Base-by-base conservation (phyloP, 2,888 invertebrate species). In the Xestia c-nigrum region DNA sequence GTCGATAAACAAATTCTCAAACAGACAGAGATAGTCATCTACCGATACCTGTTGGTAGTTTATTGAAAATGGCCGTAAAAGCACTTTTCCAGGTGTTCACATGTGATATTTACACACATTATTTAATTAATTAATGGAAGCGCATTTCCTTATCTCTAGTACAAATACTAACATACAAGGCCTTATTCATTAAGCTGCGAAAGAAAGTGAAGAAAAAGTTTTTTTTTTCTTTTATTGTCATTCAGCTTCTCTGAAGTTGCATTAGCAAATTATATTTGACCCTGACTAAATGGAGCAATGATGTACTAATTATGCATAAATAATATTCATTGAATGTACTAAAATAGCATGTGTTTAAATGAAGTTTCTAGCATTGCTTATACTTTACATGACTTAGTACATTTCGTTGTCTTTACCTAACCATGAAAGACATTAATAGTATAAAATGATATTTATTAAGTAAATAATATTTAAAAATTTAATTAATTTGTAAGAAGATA, bases 121-220 rank as follows among this genome's bases (percentile, higher is more conserved):
- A 38, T 47, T 43, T 14, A 52, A 57, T 43, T 14, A 52, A 57
- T 52, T 50, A 76, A 59, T 77, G 82, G 77, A 80, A 80, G 80
- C 80, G 76, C 82, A n/a, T 67, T 67, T 46, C 0, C 19, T 10
- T 69, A 69, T 46, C 40, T 59, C 31, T 76, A 67, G 5, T 74
- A 46, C 10, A 52, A 63, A 64, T 31, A 63, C 16, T 47, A 50
- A 38, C 3, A 31, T 63, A 43, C 63, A 40, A 14, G 14, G 40
- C 43, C 64, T 19, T 43, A 43, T 59, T 59, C 59, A 19, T 19
- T 31, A 19, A 61, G 16, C 31, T 19, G 59, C 59, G 31, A 59
- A 19, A 31, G 59, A 61, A 61, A 38, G 19, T 9, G 9, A 38
- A 38, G 31, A 38, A 19, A 61, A 38, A 19, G 1, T 1, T 59